A percentile compares a stretch with the other conserved stretches of the same genome.
Conservation (phyloP, 2,113 vertebrate species). For the Bambusicola thoracicus region DNA sequence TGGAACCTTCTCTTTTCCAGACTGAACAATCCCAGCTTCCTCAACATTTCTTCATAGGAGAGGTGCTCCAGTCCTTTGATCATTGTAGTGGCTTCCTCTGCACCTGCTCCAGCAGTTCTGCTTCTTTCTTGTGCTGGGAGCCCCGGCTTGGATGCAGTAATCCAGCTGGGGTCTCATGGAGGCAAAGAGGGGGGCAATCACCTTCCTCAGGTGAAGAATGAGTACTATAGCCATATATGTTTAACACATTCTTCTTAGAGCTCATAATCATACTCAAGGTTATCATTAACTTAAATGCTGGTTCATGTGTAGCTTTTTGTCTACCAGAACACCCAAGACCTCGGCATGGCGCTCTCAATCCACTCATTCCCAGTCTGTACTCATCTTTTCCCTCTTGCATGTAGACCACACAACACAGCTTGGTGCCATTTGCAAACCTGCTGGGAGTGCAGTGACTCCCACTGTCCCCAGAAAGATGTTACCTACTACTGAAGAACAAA, state of each 20-base stretch:
- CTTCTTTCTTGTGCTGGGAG: not conserved
- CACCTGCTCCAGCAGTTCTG: not conserved
- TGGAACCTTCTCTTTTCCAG: not conserved
- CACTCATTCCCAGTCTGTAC: not conserved
- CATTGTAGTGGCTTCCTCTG: not conserved
- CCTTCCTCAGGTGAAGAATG: not conserved
- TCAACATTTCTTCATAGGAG: not conserved
- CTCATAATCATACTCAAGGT: no score
- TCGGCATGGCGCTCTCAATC: not conserved
- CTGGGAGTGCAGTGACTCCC: not conserved
- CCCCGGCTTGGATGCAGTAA: not conserved
- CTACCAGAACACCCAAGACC: not conserved
- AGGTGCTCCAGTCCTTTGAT: not conserved
- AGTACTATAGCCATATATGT: no score
- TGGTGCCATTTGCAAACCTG: not conserved
- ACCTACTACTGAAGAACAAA: not conserved
- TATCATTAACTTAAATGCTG: no score
- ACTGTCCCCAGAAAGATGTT: not conserved
- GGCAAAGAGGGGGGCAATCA: not conserved
- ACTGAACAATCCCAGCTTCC: not conserved
- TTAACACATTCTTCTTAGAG: no score
- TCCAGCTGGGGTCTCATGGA: not conserved
- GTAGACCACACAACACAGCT: not conserved
- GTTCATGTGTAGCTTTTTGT: not conserved
- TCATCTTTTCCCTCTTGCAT: not conserved